Base-by-base conservation (phyloP, 2,888 invertebrate genomes). In the Nomada hirtipes region DNA sequence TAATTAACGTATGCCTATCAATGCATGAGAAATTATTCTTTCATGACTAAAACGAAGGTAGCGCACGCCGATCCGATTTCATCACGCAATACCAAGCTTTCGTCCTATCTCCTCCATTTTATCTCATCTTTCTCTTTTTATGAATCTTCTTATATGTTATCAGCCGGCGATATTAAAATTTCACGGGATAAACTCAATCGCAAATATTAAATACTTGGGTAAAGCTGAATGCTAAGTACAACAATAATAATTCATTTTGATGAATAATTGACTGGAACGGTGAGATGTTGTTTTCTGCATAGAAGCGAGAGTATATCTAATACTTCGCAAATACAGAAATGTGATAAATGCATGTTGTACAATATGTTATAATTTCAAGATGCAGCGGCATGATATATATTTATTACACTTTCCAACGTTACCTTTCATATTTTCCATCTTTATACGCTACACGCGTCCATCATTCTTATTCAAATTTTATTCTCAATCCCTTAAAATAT, bases 1-100 rank as follows among this genome's bases (percentile, higher is more conserved):
- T 80, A 85, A 83, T 73, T 79, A 76, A 77, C 29, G 53, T 74
- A 71, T 64, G 26, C 59, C 53, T 79, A 75, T 26, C 18, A 65
- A 61, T 63, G 50, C 50, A 50, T 63, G 20, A 61, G 26, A 57
- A 47, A 61, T 77, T 50, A 72, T 13, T 55, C 15, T 52, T 78
- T 72, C 23, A 53, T 53, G 29, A 68, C n/a, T 11, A 63, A 68
- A 68, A 68, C 63, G 67, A 52, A 11, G 44, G 29, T 36, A 59
- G 4, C 42, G 55, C 50, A 70, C 50, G 15, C 47, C 23, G 11
- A 47, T 55, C 20, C 2, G 57, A 26, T 10, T 20, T 53, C 7
- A 29, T 36, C 4, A n/a, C 71, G 36, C 67, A 67, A 44, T 44
- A 64, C 42, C 52, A 4, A 60, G 15, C 20, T n/a, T 50, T 64